These are phyloP conservation scores for Polyergus mexicanus DNA, from an alignment of 1,140 invertebrate genomes.

Conservation along the genomic window DNA sequence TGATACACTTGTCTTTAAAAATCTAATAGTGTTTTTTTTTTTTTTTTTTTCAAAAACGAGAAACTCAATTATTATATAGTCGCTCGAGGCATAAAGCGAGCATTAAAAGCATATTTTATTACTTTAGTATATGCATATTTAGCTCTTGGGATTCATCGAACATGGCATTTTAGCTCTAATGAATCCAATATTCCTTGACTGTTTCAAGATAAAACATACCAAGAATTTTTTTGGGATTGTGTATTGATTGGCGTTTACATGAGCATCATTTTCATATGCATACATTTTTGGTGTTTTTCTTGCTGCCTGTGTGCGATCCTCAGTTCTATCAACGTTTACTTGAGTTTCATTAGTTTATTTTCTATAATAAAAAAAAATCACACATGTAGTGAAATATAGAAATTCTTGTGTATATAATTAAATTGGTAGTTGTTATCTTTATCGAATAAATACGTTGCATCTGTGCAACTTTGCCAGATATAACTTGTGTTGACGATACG, in stretches of 20 bases:
- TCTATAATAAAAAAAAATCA: constrained; percentile 41
- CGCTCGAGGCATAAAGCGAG: neutral
- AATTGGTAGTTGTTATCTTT: constrained; percentile 37
- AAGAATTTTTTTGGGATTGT: constrained; percentile 40
- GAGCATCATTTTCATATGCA: constrained; percentile 67
- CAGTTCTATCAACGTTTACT: constrained; percentile 55
- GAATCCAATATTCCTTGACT: constrained; percentile 45
- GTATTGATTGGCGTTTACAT: constrained; percentile 52
- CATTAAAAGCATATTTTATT: constrained; percentile 40
- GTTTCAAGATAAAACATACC: constrained; percentile 18
- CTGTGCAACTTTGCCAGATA: constrained; percentile 6
- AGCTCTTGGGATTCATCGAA: constrained; percentile 50
- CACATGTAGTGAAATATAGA: constrained; percentile 49
- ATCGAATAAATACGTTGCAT: constrained; percentile 2
- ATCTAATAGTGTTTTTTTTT: neutral
- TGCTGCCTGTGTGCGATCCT: constrained; percentile 80
- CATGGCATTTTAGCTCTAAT: constrained; percentile 52
- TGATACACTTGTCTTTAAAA: constrained; percentile 54
- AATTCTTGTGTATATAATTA: constrained; percentile 16
- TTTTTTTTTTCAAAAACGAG: neutral
- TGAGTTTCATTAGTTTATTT: constrained; percentile 66
- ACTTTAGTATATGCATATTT: constrained; percentile 46
- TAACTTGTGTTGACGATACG: constrained; percentile 12
- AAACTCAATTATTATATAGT: neutral
- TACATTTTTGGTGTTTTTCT: constrained; percentile 85